Base-by-base conservation (phyloP, 2,888 invertebrate genomes). In the Dolichopus griseipennis region DNA sequence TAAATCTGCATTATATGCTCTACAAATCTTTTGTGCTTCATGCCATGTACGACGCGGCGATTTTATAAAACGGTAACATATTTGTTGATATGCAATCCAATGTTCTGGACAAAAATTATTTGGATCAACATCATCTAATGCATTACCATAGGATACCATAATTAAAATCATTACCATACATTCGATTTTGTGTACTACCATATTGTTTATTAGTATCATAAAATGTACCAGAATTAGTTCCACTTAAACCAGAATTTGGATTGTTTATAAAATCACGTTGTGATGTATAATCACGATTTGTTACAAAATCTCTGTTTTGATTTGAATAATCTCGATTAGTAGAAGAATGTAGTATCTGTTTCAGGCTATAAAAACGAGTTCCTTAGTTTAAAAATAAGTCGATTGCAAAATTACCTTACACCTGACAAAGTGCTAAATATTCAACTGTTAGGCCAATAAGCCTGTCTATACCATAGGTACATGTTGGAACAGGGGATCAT, bases 21-120 rank as follows among this genome's bases (percentile, higher is more conserved):
- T 88, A 77, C 95, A 96, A 73, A 92, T 90, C 75, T 87, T 87
- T 73, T 90, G 86, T 0, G 95, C 94, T 74, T 94, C 94, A 74
- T 87, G 88, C 76, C 90, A 87, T 63, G 87, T 88, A 68, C 89
- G 90, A 74, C 88, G 85, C 0, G 95, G 95, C 7, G 93, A 94
- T 75, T 92, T 91, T 4, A 93, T 91, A 76, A 96, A 97, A 66
- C 92, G 88, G 78, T 94, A 96, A 79, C 97, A 97, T 0, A 90
- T 88, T 70, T 90, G 88, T 72, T 89, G 86, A 76, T 86, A 92
- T 41, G 87, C 86, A n/a, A 90, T 81, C 97, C 97, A 97, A 78
- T 93, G 87, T 67, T 90, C 88, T 0, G 95, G 96, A 80, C 97
- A 97, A 66, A 76, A 81, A 62, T 78, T 77, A 33, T 78, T 76